Conservation (phyloP, 1,140 invertebrate species). For the Neodiprion virginianus region DNA sequence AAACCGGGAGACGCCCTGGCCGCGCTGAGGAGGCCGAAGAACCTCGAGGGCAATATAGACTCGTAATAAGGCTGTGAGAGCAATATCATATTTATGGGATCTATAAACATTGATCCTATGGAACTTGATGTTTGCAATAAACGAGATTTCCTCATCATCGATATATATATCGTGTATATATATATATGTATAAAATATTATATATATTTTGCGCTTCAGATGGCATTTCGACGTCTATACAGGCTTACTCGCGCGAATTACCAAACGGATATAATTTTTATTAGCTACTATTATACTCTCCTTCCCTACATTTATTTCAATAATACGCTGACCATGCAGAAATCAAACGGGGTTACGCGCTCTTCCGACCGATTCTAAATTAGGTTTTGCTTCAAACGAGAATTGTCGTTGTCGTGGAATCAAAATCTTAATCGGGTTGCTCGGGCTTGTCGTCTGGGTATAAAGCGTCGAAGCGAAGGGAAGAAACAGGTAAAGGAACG, state of each 20-base stretch:
- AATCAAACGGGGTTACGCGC: too few species aligned
- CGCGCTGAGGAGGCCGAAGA: conserved; percentile 1
- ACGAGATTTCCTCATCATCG: conserved; percentile 26
- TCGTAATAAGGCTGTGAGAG: conserved; percentile 29
- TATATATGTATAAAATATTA: too few species aligned
- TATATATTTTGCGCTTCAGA: not conserved
- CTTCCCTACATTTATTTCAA: too few species aligned
- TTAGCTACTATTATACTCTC: not conserved
- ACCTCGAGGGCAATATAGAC: conserved; percentile 24
- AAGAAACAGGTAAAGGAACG: too few species aligned
- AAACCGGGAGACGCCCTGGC: not conserved
- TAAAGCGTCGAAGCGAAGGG: too few species aligned
- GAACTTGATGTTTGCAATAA: conserved; percentile 31
- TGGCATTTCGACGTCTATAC: not conserved
- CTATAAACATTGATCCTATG: conserved; percentile 26
- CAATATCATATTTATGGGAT: conserved; percentile 28
- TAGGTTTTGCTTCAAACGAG: too few species aligned
- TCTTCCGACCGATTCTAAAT: too few species aligned
- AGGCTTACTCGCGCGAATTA: not conserved
- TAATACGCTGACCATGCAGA: too few species aligned
- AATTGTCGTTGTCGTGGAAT: too few species aligned
- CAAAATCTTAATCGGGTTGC: too few species aligned
- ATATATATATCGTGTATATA: conserved; percentile 7
- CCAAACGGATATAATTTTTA: not conserved
- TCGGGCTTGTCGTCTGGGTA: too few species aligned